A percentile compares a stretch with the other conserved stretches of the same genome.
Evolutionary conservation across 2,113 vertebrate genomes (phyloP).

Genomic region (Hydrochoerus hydrochaeris): DNA sequence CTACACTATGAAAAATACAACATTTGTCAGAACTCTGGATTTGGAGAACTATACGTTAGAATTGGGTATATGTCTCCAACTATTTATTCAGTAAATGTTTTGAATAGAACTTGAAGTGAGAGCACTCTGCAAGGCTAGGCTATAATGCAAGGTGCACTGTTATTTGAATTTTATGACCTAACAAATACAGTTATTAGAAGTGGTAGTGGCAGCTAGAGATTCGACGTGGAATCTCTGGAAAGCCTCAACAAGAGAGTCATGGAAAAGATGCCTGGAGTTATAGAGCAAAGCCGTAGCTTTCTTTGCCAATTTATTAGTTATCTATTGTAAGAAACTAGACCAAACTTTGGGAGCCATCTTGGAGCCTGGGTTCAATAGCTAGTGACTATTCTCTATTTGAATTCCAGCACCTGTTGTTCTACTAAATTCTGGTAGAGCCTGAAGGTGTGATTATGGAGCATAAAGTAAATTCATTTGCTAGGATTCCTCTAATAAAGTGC

Average conservation of each 20-base stretch:
- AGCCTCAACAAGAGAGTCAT: not conserved
- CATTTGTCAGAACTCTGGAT: constrained; percentile 12
- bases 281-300: not conserved
- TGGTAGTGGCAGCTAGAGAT: not conserved
- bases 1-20: not conserved
- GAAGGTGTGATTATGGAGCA: not conserved
- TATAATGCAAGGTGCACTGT: not conserved
- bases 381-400: not conserved
- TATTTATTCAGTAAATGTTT: not conserved
- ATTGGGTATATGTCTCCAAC: not conserved
- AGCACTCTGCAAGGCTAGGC: not conserved
- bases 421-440: not conserved
- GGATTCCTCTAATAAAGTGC: not conserved
- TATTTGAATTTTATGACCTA: not conserved
- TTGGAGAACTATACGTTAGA: not conserved
- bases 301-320: not conserved
- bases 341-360: not conserved
- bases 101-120: constrained; percentile 7
- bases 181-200: not conserved
- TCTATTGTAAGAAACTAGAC: not conserved
- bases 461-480: not conserved
- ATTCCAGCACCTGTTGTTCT: not conserved
- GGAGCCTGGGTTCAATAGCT: not conserved
- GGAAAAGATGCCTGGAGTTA: not conserved
- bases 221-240: not conserved